Percentiles rank a stretch among this genome's conserved stretches.
These are phyloP conservation scores for Spinus olivaceus DNA, from an alignment of 2,797 vertebrate genomes.

Conservation along the genomic window DNA sequence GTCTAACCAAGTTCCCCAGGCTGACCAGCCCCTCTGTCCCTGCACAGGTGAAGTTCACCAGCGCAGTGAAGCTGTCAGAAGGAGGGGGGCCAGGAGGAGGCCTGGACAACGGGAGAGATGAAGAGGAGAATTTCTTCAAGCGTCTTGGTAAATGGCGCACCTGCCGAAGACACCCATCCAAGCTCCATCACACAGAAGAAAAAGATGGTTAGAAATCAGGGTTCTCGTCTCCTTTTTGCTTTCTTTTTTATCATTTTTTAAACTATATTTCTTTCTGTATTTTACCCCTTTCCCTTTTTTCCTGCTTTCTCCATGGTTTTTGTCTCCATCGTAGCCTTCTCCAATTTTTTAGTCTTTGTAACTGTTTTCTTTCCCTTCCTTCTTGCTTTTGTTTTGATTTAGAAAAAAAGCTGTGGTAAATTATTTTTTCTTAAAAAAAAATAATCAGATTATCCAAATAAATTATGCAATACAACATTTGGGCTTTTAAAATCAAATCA, in stretches of 20 bases:
- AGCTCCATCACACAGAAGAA: conserved; percentile 93
- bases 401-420: background rate
- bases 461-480: conserved; percentile 36
- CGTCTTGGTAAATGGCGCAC: conserved; percentile 98
- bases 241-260: conserved; percentile 30
- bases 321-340: conserved; percentile 9
- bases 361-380: conserved; percentile 32
- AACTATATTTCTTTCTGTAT: conserved; percentile 27
- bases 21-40: background rate
- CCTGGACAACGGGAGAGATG: conserved; percentile 89
- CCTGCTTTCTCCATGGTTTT: conserved; percentile 37
- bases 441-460: background rate
- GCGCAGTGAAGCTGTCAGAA: conserved; percentile 95
- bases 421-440: background rate
- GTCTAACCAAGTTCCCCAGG: background rate
- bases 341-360: conserved; percentile 31
- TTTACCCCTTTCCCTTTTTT: conserved; percentile 12
- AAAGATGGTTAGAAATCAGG: conserved; percentile 90
- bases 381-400: conserved; percentile 49
- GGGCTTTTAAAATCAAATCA: conserved; percentile 25
- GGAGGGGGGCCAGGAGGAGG: conserved; percentile 79
- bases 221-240: conserved; percentile 74
- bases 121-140: conserved; percentile 99
- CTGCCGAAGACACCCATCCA: conserved; percentile 91
- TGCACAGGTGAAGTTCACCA: conserved; percentile 95